Percentiles rank a stretch among this genome's conserved stretches.
Evolutionary conservation across 2,888 invertebrate species (phyloP).

Genomic region (Apodemia hepburni): DNA sequence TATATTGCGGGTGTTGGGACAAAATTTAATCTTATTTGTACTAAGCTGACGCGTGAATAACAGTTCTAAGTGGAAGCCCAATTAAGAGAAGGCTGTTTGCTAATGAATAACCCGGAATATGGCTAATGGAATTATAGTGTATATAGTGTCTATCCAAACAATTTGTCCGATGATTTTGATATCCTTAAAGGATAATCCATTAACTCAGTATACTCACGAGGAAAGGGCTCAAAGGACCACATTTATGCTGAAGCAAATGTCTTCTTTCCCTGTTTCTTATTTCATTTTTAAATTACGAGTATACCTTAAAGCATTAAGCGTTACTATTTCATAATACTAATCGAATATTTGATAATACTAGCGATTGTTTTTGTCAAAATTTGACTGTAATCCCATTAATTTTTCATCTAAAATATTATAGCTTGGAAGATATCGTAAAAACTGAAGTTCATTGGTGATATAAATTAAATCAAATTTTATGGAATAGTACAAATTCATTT

Average conservation of each 20-base stretch:
- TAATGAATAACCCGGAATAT: constrained; percentile 4
- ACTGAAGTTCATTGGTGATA: too few species aligned
- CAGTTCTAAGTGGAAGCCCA: not conserved
- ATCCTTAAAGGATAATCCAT: not conserved
- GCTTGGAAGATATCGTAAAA: too few species aligned
- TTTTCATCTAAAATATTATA: too few species aligned
- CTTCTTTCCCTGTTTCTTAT: too few species aligned
- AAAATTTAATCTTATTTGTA: constrained; percentile 11
- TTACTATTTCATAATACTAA: too few species aligned
- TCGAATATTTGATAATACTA: too few species aligned
- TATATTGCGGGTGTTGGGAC: constrained; percentile 8
- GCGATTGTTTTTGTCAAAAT: too few species aligned
- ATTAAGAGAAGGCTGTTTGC: not conserved
- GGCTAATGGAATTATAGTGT: constrained; percentile 1
- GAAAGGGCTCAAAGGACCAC: not conserved
- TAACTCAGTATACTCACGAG: not conserved
- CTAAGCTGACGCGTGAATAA: not conserved
- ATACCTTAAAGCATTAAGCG: too few species aligned
- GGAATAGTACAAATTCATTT: too few species aligned
- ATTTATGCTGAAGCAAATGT: not conserved
- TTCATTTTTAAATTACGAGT: too few species aligned
- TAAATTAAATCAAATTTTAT: too few species aligned
- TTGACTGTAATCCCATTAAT: too few species aligned
- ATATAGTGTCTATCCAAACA: constrained; percentile 3
- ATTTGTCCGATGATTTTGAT: not conserved